Percentiles rank a stretch among this genome's conserved stretches.
phyloP scores from a whole-genome alignment of 2,797 vertebrate genomes.

The Rhinichthys osculus region DNA sequence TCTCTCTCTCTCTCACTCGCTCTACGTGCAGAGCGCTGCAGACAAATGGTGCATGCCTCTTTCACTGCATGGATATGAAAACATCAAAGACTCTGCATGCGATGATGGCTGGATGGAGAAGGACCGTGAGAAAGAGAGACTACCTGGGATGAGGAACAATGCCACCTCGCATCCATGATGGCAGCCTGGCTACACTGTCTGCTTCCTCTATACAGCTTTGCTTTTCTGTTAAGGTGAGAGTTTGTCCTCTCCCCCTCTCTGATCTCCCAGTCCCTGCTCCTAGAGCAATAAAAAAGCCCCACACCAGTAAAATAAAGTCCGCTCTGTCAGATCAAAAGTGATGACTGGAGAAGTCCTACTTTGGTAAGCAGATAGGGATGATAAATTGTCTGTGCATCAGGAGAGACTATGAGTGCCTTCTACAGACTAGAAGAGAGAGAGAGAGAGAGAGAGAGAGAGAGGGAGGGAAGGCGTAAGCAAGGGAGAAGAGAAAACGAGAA shows the following conservation, averaged over 20 bases:
- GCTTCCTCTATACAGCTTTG: slow-evolving; percentile 70
- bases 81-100: slow-evolving; percentile 78
- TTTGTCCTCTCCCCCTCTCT: slow-evolving; percentile 56
- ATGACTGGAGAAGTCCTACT: slow-evolving; percentile 81
- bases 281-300: slow-evolving; percentile 61
- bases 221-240: slow-evolving; percentile 59
- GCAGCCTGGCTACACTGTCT: slow-evolving; percentile 90
- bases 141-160: slow-evolving; percentile 92
- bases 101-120: slow-evolving; percentile 81
- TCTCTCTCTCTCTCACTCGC: slow-evolving; percentile 36
- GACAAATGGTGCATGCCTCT: slow-evolving; percentile 60
- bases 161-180: slow-evolving; percentile 90
- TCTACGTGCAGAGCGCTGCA: slow-evolving; percentile 56
- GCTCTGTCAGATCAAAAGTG: slow-evolving; percentile 89
- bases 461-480: slow-evolving; percentile 41
- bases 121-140: slow-evolving; percentile 82
- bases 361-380: slow-evolving; percentile 84
- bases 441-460: slow-evolving; percentile 64
- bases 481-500: slow-evolving; percentile 55
- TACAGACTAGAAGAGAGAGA: slow-evolving; percentile 66
- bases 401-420: slow-evolving; percentile 85
- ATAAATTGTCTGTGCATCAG: slow-evolving; percentile 87
- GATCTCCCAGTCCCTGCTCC: slow-evolving; percentile 58
- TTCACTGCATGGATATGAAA: slow-evolving; percentile 61
- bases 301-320: slow-evolving; percentile 84